phyloP scores from a whole-genome alignment of 2,888 invertebrate species.

The Lydus trimaculatus region DNA sequence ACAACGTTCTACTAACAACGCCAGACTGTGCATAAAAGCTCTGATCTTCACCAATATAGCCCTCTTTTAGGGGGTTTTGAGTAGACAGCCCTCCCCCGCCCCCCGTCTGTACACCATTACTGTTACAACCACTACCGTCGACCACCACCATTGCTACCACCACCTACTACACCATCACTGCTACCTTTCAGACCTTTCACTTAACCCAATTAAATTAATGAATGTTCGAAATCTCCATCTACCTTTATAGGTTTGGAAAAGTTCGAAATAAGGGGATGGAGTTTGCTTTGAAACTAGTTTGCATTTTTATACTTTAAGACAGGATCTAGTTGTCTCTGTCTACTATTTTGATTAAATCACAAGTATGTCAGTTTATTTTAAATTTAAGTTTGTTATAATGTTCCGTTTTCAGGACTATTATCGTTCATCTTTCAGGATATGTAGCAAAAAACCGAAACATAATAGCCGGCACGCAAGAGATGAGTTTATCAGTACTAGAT shows the following conservation, averaged over 20 bases:
- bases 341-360: not conserved
- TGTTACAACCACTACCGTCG: not conserved
- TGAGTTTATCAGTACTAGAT: conserved; percentile 25
- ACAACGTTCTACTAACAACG: conserved; percentile 50
- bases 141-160: conserved; percentile 9
- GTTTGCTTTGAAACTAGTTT: conserved; percentile 35
- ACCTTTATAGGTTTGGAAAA: conserved; percentile 43
- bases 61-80: conserved; percentile 34
- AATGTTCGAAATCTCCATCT: conserved; percentile 49
- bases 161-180: conserved; percentile 17
- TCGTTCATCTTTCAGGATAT: not conserved
- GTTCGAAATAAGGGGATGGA: conserved; percentile 24
- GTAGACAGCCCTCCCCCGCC: not conserved
- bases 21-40: conserved; percentile 48
- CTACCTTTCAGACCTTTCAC: conserved; percentile 50
- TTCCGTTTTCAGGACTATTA: not conserved
- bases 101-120: not conserved
- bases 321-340: not conserved
- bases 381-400: not conserved
- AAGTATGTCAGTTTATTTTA: not conserved
- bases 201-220: conserved; percentile 56
- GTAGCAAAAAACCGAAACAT: not conserved
- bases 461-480: conserved; percentile 20
- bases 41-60: conserved; percentile 49
- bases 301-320: conserved; percentile 25